A percentile compares a stretch with the other conserved stretches of the same genome.
These are phyloP conservation scores for Cinclus mexicanus DNA, from an alignment of 2,113 vertebrate genomes.

Conservation along the genomic window DNA sequence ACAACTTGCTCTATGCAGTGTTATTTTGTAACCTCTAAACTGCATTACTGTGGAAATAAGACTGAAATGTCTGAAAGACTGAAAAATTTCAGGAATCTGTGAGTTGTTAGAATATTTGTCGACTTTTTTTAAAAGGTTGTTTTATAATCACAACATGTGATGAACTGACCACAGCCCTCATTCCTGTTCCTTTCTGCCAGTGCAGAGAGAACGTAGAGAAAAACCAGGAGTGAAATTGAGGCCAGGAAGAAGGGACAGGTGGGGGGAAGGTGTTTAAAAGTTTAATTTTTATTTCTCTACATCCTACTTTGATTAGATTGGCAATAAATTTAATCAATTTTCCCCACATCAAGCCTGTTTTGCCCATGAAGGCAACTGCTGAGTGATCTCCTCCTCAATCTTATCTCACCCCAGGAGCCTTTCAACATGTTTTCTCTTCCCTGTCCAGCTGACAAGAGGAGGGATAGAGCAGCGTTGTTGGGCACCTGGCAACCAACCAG, in stretches of 20 bases:
- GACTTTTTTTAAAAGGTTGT: background rate
- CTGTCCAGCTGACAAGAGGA: background rate
- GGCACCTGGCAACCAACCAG: background rate
- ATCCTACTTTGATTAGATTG: background rate
- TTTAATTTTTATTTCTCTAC: background rate
- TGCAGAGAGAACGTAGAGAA: background rate
- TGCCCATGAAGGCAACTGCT: background rate
- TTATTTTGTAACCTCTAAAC: background rate
- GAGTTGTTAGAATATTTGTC: background rate
- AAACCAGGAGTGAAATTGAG: background rate
- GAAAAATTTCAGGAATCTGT: slow-evolving; percentile 18
- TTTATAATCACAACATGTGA: background rate
- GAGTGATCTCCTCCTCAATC: background rate
- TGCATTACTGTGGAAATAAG: slow-evolving; percentile 9
- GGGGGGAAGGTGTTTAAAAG: background rate
- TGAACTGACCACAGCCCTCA: background rate
- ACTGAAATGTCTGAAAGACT: background rate
- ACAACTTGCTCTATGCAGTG: background rate
- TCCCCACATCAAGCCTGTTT: background rate
- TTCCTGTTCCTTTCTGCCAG: background rate
- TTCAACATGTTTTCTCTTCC: background rate
- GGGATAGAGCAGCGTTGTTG: background rate
- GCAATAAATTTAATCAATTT: background rate
- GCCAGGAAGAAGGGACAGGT: background rate
- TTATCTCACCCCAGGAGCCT: background rate